Percentiles rank a stretch among this genome's conserved stretches.
Evolutionary conservation across 1,140 invertebrate genomes (phyloP).

Genomic region (Metaphire vulgaris): DNA sequence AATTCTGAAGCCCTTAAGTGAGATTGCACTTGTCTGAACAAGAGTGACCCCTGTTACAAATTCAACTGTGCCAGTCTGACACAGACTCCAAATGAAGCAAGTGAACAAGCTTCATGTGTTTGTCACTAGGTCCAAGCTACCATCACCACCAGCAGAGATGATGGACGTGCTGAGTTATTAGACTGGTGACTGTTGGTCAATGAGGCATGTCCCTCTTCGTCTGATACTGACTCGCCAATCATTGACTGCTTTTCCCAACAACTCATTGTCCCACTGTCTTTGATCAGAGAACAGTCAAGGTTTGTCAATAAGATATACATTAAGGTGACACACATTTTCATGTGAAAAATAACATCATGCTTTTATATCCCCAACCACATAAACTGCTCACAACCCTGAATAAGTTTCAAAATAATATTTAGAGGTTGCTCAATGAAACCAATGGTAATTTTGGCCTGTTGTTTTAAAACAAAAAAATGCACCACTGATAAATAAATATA

Average conservation of each 20-base stretch:
- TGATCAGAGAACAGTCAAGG: not conserved
- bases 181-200: not conserved
- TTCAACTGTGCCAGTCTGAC: not conserved
- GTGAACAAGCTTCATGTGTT: not conserved
- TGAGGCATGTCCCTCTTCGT: not conserved
- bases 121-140: not conserved
- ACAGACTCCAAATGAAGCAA: not conserved
- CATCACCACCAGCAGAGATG: not conserved
- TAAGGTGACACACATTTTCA: too few relatives aligned
- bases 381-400: too few relatives aligned
- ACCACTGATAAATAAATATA: too few relatives aligned
- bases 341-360: too few relatives aligned
- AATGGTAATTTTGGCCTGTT: too few relatives aligned
- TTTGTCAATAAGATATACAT: too few relatives aligned
- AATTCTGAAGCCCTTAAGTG: not conserved
- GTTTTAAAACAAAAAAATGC: too few relatives aligned
- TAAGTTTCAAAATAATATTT: too few relatives aligned
- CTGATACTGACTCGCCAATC: not conserved
- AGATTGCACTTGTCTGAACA: not conserved
- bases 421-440: too few relatives aligned
- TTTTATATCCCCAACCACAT: too few relatives aligned
- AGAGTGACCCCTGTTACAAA: not conserved
- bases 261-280: slow-evolving; percentile 1
- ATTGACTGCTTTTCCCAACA: not conserved
- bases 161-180: not conserved